Percentiles rank a stretch among this genome's conserved stretches.
These are phyloP conservation scores for Esox lucius DNA, from an alignment of 2,797 vertebrate genomes.

Conservation along the genomic window DNA sequence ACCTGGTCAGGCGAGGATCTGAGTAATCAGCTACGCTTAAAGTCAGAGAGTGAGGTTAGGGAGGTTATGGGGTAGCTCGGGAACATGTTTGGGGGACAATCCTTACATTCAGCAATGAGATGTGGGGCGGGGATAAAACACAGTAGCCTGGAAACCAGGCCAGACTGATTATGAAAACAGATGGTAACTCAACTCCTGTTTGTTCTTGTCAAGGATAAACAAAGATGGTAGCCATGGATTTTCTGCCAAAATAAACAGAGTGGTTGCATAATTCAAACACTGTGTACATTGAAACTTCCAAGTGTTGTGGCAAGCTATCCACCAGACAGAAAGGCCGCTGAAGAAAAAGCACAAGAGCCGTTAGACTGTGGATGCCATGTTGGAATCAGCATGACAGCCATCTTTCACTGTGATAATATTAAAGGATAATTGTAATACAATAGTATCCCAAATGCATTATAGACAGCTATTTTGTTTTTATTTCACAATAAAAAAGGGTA, in stretches of 20 bases:
- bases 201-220: constrained; percentile 64
- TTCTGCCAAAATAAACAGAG: constrained; percentile 66
- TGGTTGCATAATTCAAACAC: constrained; percentile 48
- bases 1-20: constrained; percentile 34
- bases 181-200: constrained; percentile 64
- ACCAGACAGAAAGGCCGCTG: constrained; percentile 30
- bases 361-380: neutral
- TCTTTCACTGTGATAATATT: constrained; percentile 13
- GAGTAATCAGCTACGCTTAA: constrained; percentile 37
- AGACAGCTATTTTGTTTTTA: too few species aligned
- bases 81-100: constrained; percentile 16
- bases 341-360: constrained; percentile 11
- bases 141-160: constrained; percentile 42
- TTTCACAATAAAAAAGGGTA: too few species aligned
- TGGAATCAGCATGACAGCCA: constrained; percentile 26
- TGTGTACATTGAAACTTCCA: constrained; percentile 24
- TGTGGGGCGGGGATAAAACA: constrained; percentile 35
- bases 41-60: neutral
- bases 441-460: too few species aligned
- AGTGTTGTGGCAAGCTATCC: constrained; percentile 39
- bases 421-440: neutral
- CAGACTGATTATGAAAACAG: constrained; percentile 70
- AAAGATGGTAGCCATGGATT: constrained; percentile 64
- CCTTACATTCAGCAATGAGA: constrained; percentile 33
- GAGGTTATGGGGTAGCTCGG: neutral